Percentiles rank a stretch among this genome's conserved stretches.
Conservation (phyloP, 2,113 vertebrate species). For the Oryzias curvinotus region DNA sequence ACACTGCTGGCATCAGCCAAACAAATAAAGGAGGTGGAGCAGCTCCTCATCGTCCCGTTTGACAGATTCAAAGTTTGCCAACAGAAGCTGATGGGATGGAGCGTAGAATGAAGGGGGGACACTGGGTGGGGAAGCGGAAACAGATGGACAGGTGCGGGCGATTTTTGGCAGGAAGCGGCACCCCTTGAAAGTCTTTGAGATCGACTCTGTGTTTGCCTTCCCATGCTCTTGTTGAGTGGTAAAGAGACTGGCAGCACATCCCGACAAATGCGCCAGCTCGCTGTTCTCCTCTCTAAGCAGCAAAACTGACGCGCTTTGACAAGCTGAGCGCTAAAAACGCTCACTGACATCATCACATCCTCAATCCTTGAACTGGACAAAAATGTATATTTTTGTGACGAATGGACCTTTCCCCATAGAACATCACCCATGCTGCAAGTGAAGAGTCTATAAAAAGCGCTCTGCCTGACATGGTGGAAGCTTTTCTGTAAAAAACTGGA, state of each 20-base stretch:
- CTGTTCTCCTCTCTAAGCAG: conserved; percentile 43
- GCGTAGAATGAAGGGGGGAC: conserved; percentile 20
- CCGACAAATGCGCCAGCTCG: conserved; percentile 45
- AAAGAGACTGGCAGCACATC: conserved; percentile 56
- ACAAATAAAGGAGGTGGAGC: conserved; percentile 33
- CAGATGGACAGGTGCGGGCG: conserved; percentile 73
- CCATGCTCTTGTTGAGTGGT: conserved; percentile 68
- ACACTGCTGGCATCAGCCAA: conserved; percentile 67
- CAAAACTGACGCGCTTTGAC: conserved; percentile 42
- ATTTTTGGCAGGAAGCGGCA: conserved; percentile 68
- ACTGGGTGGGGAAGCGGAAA: conserved; percentile 48
- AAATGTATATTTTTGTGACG: neutral
- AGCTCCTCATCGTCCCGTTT: conserved; percentile 23
- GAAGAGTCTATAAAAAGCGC: no score
- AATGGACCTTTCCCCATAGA: neutral
- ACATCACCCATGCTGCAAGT: neutral
- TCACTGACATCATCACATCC: conserved; percentile 49
- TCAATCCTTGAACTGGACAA: conserved; percentile 1
- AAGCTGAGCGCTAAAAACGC: conserved; percentile 8
- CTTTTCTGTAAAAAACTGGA: no score
- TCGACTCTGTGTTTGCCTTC: conserved; percentile 76
- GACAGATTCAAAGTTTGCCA: conserved; percentile 43
- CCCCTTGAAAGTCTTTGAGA: conserved; percentile 73
- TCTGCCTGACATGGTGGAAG: no score
- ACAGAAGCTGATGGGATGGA: conserved; percentile 45